Evolutionary conservation across 23 tunicate species (phyloP), one percentile per base, ranked within the genome.

Genomic region (Ascidia mentula): DNA sequence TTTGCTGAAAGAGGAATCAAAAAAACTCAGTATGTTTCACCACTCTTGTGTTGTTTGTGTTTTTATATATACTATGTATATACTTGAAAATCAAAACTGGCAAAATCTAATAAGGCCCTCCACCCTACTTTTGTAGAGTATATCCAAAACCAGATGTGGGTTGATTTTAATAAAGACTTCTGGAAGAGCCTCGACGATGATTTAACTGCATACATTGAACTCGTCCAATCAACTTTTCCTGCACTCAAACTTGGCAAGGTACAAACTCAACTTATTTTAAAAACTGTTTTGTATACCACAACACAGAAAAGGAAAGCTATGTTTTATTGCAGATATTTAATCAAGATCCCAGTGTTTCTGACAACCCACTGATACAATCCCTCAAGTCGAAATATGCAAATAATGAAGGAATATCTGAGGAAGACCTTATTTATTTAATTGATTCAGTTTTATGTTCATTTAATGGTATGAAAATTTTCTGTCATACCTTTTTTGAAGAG

Each of bases 191-290:
- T 81, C 15, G 7, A 40, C 12, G 32, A n/a, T 22, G 85, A 81
- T 72, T 32, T 81, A 18, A 5, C 9, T 24, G 32, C 65, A 2
- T 81, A 81, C 77, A 32, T 81, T 39, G 37, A 42, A 13, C 15
- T 34, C 6, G 69, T 81, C 18, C 36, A 71, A 40, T 72, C 77
- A 31, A 8, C 33, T 30, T 40, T 72, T 20, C 65, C 65, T 40
- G 69, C 53, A 38, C 77, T 40, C 4, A 71, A 81, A 72, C 37
- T 81, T 35, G 85, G 72, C 30, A 59, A 71, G 77, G 77, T 72
- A 40, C 0, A 45, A 71, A 5, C 2, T n/a, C n/a, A n/a, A n/a
- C n/a, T n/a, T n/a, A n/a, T n/a, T n/a, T n/a, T n/a, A n/a, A n/a
- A n/a, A n/a, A n/a, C n/a, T n/a, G n/a, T n/a, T n/a, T n/a, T n/a